Evolutionary conservation across 2,797 vertebrate species (phyloP).

Genomic region (Pelodytes ibericus): DNA sequence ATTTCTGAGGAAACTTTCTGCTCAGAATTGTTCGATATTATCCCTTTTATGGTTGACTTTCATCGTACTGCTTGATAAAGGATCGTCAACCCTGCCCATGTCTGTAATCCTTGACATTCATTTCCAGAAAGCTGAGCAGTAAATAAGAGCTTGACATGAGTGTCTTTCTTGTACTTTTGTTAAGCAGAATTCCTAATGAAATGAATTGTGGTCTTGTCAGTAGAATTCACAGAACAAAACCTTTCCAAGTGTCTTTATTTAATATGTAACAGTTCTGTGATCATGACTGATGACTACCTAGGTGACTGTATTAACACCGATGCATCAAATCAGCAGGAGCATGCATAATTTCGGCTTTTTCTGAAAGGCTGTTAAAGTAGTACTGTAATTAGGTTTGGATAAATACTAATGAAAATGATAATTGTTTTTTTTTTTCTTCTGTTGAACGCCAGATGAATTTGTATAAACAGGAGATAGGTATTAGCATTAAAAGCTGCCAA

Average conservation of each 20-base stretch:
- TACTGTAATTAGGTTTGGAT: conserved; percentile 42
- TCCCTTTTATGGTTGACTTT: neutral
- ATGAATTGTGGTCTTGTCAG: conserved; percentile 27
- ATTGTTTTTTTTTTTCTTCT: conserved; percentile 29
- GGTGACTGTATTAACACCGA: conserved; percentile 29
- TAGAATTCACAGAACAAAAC: neutral
- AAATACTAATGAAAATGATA: conserved; percentile 51
- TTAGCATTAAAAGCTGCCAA: conserved; percentile 36
- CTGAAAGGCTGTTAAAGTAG: conserved; percentile 13
- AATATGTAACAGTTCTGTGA: conserved; percentile 18
- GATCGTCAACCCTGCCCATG: neutral
- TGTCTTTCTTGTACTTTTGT: neutral
- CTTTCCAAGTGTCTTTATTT: conserved; percentile 6
- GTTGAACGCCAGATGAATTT: conserved; percentile 5
- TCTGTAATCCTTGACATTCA: neutral
- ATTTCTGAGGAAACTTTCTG: neutral
- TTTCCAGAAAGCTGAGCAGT: neutral
- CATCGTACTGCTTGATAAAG: neutral
- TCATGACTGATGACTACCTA: conserved; percentile 38
- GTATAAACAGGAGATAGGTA: conserved; percentile 31
- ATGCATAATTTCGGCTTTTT: conserved; percentile 16
- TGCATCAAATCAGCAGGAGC: conserved; percentile 36
- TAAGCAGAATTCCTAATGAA: neutral
- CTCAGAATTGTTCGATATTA: neutral
- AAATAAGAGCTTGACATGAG: neutral